Evolutionary conservation across 2,888 invertebrate genomes (phyloP).

Genomic region (Agrenia bidenticulata): DNA sequence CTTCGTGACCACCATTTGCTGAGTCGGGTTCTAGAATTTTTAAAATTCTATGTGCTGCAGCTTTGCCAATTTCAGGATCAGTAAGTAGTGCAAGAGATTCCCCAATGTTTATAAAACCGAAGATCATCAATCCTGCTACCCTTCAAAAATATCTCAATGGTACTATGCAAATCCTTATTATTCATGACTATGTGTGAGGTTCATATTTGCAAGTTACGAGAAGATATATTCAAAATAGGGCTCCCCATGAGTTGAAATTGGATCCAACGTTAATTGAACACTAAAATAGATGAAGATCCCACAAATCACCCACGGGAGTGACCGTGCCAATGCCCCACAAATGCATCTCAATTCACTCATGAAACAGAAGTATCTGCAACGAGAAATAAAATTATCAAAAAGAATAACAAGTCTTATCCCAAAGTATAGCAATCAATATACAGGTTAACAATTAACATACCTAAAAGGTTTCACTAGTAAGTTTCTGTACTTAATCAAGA

Average conservation of each 20-base stretch:
- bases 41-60: constrained; percentile 21
- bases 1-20: background rate
- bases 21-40: constrained; percentile 4
- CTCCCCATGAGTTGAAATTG: background rate
- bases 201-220: background rate
- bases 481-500: constrained; percentile 19
- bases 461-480: constrained; percentile 13
- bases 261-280: background rate
- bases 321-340: background rate
- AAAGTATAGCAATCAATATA: background rate
- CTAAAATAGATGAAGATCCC: background rate
- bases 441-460: background rate
- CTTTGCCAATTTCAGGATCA: constrained; percentile 17
- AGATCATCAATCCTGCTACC: background rate
- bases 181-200: background rate
- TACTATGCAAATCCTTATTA: too few relatives aligned
- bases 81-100: constrained; percentile 18
- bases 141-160: background rate
- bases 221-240: background rate
- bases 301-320: background rate
- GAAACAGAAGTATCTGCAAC: background rate
- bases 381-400: too few relatives aligned
- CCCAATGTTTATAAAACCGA: constrained; percentile 8
- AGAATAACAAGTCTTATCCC: background rate
- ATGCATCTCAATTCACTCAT: background rate